These are phyloP conservation scores for Sarcophaga peregrina DNA, from an alignment of 1,140 invertebrate genomes.

Conservation along the genomic window DNA sequence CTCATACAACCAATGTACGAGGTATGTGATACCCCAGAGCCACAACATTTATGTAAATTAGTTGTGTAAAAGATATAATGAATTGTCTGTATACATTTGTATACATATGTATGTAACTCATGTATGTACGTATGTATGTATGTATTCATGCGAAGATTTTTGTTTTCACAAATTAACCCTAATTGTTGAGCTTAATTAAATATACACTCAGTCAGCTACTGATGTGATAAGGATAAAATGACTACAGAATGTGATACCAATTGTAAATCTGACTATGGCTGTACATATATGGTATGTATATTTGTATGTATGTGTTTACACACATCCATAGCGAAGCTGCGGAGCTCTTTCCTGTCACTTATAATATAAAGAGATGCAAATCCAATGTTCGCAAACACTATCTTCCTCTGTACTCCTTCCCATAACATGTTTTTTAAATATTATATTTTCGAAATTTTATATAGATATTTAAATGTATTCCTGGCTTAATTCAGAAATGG, in stretches of 20 bases:
- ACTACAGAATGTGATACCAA: constrained; percentile 16
- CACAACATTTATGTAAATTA: constrained; percentile 34
- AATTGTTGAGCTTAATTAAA: constrained; percentile 38
- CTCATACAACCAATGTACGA: background rate
- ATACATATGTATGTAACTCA: background rate
- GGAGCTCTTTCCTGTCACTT: no score
- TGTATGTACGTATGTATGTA: no score
- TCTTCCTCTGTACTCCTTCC: no score
- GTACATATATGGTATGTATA: no score
- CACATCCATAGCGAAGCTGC: no score
- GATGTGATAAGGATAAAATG: constrained; percentile 12
- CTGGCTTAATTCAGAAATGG: no score
- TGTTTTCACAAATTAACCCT: constrained; percentile 37
- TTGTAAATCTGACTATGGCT: background rate
- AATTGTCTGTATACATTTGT: background rate
- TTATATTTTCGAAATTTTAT: no score
- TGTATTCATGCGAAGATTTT: background rate
- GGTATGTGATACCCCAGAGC: constrained; percentile 29
- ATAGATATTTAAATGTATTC: no score
- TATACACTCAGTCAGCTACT: constrained; percentile 7
- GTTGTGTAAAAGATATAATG: constrained; percentile 36
- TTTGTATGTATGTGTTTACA: no score
- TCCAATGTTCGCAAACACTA: no score
- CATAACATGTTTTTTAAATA: no score
- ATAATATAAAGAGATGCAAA: no score